Percentiles rank a stretch among this genome's conserved stretches.
These are phyloP conservation scores for Streblospio benedicti DNA, from an alignment of 1,140 invertebrate species.

Conservation along the genomic window DNA sequence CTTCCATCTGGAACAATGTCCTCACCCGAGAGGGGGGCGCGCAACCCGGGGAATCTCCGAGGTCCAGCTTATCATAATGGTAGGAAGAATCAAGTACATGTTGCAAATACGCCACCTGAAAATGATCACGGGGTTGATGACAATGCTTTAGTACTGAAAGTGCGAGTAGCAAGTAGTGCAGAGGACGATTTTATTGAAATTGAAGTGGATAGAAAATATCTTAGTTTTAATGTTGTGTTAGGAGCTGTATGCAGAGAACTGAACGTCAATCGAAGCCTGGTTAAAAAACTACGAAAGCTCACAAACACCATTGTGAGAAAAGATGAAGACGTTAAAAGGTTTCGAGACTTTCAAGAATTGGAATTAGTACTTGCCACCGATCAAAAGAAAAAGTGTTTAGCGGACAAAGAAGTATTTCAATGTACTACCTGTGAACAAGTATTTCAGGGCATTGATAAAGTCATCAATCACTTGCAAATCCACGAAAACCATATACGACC, in stretches of 20 bases:
- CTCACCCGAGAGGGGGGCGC: no score
- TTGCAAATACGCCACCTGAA: background rate
- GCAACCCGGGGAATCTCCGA: no score
- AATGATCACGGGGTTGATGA: background rate
- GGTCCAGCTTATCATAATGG: no score
- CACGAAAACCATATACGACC: no score
- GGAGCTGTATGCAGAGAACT: constrained; percentile 59
- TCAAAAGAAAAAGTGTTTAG: no score
- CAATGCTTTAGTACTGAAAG: constrained; percentile 55
- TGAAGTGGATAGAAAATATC: constrained; percentile 53
- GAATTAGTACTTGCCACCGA: constrained; percentile 56
- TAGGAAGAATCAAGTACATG: no score
- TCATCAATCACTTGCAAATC: no score
- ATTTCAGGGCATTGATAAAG: no score
- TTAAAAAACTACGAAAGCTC: constrained; percentile 60
- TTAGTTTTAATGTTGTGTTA: constrained; percentile 56
- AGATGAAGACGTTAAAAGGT: constrained; percentile 61
- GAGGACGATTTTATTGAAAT: constrained; percentile 68
- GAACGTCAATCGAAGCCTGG: constrained; percentile 52
- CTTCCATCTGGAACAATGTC: no score
- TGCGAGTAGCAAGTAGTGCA: constrained; percentile 54
- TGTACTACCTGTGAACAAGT: no score
- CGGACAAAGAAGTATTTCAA: no score
- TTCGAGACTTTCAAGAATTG: constrained; percentile 59
- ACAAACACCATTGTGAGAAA: constrained; percentile 63